Evolutionary conservation across 2,888 invertebrate genomes (phyloP).

Genomic region (Halictus ligatus): DNA sequence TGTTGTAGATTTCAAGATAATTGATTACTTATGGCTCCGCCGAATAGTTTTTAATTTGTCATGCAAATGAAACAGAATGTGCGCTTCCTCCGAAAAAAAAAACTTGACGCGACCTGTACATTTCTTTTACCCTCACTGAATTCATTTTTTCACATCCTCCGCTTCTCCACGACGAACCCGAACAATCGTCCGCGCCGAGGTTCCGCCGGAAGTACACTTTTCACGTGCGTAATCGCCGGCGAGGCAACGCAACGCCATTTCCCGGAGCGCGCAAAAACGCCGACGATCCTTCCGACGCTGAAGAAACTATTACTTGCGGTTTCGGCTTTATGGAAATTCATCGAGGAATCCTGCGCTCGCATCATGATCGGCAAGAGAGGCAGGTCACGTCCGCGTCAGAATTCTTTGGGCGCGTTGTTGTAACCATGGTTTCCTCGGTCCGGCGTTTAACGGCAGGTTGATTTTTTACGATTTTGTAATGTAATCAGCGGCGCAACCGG

Average conservation of each 20-base stretch:
- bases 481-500: conserved; percentile 63
- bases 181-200: neutral
- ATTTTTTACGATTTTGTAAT: conserved; percentile 65
- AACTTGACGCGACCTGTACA: neutral
- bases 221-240: neutral
- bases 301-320: conserved; percentile 14
- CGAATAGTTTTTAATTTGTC: too few species aligned
- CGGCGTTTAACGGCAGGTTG: conserved; percentile 47
- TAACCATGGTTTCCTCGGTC: neutral
- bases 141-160: neutral
- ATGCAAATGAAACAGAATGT: conserved; percentile 65
- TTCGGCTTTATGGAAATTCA: conserved; percentile 11
- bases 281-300: neutral
- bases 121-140: neutral
- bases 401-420: conserved; percentile 23
- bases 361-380: neutral
- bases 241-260: neutral
- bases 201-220: conserved; percentile 17
- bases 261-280: neutral
- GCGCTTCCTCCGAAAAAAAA: conserved; percentile 61
- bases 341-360: neutral
- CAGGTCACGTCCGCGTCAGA: neutral
- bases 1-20: too few species aligned
- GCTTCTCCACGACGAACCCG: neutral
- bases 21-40: too few species aligned